Evolutionary conservation across 2,113 vertebrate genomes (phyloP).

Genomic region (Ancistrus triradiatus): DNA sequence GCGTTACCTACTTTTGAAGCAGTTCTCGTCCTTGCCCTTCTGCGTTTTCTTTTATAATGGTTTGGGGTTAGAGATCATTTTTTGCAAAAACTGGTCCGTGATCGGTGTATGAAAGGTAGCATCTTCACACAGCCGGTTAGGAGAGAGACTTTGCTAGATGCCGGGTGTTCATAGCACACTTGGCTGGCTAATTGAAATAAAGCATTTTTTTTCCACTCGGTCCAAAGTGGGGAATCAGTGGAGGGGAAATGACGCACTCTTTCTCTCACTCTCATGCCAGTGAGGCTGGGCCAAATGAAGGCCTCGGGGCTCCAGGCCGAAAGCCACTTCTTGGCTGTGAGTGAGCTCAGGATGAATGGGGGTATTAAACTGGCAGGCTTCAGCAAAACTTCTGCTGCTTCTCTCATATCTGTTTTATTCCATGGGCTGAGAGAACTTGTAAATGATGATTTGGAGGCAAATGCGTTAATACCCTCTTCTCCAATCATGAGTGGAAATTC

Average conservation of each 20-base stretch:
- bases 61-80: not conserved
- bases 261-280: slow-evolving; percentile 37
- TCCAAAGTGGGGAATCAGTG: slow-evolving; percentile 33
- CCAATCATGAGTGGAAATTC: slow-evolving; percentile 31
- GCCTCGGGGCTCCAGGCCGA: slow-evolving; percentile 42
- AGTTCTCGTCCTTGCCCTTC: not conserved
- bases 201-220: slow-evolving; percentile 28
- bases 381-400: slow-evolving; percentile 36
- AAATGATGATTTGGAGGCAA: slow-evolving; percentile 46
- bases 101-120: slow-evolving; percentile 7
- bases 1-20: slow-evolving; percentile 29
- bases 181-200: slow-evolving; percentile 52
- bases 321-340: slow-evolving; percentile 46
- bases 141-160: slow-evolving; percentile 30
- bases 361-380: slow-evolving; percentile 44
- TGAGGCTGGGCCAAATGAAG: slow-evolving; percentile 40
- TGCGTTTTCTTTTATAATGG: not conserved
- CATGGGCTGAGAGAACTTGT: slow-evolving; percentile 22
- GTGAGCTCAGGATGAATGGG: slow-evolving; percentile 43
- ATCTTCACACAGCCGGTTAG: slow-evolving; percentile 4
- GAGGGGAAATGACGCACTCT: slow-evolving; percentile 43
- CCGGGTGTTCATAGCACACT: slow-evolving; percentile 45
- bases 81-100: slow-evolving; percentile 5
- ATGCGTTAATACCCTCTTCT: slow-evolving; percentile 37
- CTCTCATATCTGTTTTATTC: slow-evolving; percentile 30